Base-by-base conservation (phyloP, 2,888 invertebrate species). In the Thumatha senex region DNA sequence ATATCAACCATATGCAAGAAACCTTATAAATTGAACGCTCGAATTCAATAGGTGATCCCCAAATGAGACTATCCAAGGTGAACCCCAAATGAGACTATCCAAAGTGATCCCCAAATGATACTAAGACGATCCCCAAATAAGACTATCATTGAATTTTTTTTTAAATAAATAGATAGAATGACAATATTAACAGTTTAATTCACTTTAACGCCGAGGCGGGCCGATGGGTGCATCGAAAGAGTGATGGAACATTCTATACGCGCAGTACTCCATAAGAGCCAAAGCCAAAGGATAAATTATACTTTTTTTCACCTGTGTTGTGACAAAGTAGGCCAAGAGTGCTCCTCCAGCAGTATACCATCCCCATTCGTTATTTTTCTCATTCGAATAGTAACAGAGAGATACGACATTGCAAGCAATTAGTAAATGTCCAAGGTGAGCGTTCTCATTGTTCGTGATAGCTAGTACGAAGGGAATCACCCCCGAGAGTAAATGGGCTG, bases 321-420 rank as follows among this genome's bases (percentile, higher is more conserved):
- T 56, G 7, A 78, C 30, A 24, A 82, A 86, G 55, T 87, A 89
- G 0, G 89, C 78, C 13, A 86, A 40, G 0, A 82, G 34, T 0
- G 76, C 83, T 0, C 81, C 80, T 0, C 72, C 87, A 0, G 86
- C 86, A 0, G 86, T 83, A 24, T 76, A 88, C 81, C 82, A 87
- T 0, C 84, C 89, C 79, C 80, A 88, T 11, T 81, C 72, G 0
- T 69, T 63, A 0, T 78, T 70, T n/a, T 67, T 42, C 10, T 75
- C 56, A 0, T 75, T 52, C 0, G 88, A 80, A 46, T 82, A 84
- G 10, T 80, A 61, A 11, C 71, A 71, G 1, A 89, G 56, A 0
- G 88, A 84, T 0, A 83, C 57, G 4, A 88, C 74, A 49, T 89
- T 89, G 51, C 78, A 72, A 1, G 82, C 83, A 0, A 89, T 63